phyloP scores from a whole-genome alignment of 2,113 vertebrate genomes.

The Andinoacara biseriatus region DNA sequence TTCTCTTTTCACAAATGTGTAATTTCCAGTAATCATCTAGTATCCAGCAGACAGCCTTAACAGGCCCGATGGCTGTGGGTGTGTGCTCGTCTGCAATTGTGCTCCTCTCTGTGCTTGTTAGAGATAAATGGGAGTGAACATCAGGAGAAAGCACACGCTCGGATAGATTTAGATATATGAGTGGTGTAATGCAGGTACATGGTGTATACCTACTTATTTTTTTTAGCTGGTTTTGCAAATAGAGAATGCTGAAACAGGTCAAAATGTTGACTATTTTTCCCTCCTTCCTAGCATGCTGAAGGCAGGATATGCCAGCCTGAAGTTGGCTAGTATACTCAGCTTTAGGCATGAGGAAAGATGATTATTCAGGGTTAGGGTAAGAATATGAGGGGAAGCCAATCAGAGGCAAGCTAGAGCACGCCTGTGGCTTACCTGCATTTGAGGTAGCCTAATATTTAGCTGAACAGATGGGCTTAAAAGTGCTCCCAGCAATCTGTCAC shows the following conservation, averaged over 20 bases:
- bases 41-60: slow-evolving; percentile 17
- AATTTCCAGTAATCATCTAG: slow-evolving; percentile 27
- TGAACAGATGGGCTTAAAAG: not conserved
- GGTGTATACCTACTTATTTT: not conserved
- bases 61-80: slow-evolving; percentile 4
- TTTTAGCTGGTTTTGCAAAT: not conserved
- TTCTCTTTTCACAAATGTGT: not conserved
- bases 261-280: not conserved
- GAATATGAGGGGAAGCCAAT: not conserved
- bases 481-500: not conserved
- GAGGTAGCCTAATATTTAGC: not conserved
- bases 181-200: not conserved
- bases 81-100: not conserved
- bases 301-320: not conserved
- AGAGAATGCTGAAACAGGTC: not conserved
- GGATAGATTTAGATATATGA: not conserved
- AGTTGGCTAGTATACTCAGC: not conserved
- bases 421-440: not conserved
- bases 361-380: too few relatives aligned
- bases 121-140: not conserved
- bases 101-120: not conserved
- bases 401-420: not conserved
- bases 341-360: not conserved
- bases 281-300: not conserved
- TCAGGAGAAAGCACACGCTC: not conserved